Percentiles rank a stretch among this genome's conserved stretches.
Conservation (phyloP, 2,797 vertebrate genomes). For the Psittacula derbiana region DNA sequence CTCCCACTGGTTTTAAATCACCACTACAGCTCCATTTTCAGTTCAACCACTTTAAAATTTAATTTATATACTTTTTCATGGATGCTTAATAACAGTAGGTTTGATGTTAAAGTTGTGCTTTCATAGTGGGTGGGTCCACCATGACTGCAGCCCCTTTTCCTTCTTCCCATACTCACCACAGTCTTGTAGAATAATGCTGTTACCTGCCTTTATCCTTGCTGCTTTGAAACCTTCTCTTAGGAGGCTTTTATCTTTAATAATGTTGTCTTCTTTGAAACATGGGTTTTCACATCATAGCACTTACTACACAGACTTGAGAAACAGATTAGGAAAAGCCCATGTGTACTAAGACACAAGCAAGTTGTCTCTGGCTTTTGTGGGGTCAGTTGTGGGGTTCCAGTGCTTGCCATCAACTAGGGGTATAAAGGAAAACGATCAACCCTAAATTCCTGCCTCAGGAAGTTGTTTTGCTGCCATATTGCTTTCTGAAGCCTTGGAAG, state of each 20-base stretch:
- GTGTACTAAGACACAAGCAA: neutral
- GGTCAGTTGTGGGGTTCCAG: neutral
- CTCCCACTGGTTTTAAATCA: slow-evolving; percentile 17
- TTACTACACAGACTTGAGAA: neutral
- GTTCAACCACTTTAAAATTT: slow-evolving; percentile 5
- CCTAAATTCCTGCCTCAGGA: neutral
- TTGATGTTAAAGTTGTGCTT: neutral
- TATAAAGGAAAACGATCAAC: accelerated
- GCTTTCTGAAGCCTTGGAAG: neutral
- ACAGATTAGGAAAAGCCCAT: accelerated
- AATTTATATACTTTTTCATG: slow-evolving; percentile 4
- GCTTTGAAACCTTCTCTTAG: neutral
- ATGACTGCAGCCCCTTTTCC: slow-evolving; percentile 32
- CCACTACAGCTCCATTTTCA: neutral
- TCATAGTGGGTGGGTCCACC: slow-evolving; percentile 36
- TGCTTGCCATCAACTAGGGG: neutral
- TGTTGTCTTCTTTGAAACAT: neutral
- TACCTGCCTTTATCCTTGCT: neutral
- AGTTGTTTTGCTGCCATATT: neutral
- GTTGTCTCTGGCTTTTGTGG: neutral
- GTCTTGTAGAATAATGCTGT: neutral
- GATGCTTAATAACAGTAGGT: neutral
- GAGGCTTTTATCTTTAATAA: neutral
- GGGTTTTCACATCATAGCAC: neutral
- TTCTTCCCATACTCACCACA: neutral